phyloP scores from a whole-genome alignment of 2,797 vertebrate genomes.

The Urophycis tenuis region DNA sequence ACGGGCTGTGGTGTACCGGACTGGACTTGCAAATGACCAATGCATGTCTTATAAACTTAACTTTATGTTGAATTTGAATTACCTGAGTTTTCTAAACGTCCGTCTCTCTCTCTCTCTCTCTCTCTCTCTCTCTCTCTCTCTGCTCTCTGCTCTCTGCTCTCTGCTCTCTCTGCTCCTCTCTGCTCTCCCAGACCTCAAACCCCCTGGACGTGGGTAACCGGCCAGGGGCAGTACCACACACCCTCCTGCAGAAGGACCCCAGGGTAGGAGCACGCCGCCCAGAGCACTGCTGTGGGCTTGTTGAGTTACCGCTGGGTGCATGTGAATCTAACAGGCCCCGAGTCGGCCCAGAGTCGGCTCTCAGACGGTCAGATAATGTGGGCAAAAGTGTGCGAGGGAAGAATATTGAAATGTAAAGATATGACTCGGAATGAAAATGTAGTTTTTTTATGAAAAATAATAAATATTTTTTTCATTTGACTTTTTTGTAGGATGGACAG shows the following conservation, averaged over 20 bases:
- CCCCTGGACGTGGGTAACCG: conserved; percentile 89
- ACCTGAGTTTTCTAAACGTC: neutral
- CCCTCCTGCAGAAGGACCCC: conserved; percentile 93
- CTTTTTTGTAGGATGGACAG: too few relatives aligned
- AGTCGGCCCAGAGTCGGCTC: too few relatives aligned
- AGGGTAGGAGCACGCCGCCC: conserved; percentile 73
- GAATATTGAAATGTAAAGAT: too few relatives aligned
- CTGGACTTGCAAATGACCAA: neutral
- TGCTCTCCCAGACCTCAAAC: conserved; percentile 81
- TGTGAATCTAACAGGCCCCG: neutral
- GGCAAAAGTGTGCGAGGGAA: too few relatives aligned
- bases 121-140: conserved; percentile 35
- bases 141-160: too few relatives aligned
- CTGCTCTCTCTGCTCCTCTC: conserved; percentile 30
- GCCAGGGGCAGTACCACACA: conserved; percentile 90
- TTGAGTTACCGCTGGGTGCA: neutral
- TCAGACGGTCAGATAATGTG: too few relatives aligned
- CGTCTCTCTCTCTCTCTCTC: conserved; percentile 30
- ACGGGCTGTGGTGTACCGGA: neutral
- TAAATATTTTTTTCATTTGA: neutral
- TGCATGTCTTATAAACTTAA: neutral
- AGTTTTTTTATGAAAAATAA: too few relatives aligned
- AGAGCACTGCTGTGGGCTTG: too few relatives aligned
- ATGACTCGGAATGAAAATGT: too few relatives aligned
- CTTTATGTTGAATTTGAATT: neutral